phyloP scores from a whole-genome alignment of 2,113 vertebrate genomes.

The Indri indri region DNA sequence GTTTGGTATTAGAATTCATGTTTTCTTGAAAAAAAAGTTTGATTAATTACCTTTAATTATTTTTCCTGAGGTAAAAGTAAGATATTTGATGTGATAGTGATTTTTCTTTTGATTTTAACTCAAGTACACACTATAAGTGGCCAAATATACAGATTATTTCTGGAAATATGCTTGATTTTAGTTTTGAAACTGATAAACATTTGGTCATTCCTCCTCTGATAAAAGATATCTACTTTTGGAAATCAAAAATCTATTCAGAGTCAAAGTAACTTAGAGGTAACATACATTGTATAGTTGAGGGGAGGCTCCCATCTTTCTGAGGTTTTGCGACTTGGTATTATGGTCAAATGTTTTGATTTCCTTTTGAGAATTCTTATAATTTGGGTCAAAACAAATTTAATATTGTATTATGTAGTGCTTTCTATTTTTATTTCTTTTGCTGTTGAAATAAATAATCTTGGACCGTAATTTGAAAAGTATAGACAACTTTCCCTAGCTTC shows the following conservation, averaged over 20 bases:
- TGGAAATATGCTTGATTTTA: background rate
- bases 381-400: background rate
- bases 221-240: background rate
- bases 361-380: background rate
- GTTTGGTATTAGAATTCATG: background rate
- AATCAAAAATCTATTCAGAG: background rate
- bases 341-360: background rate
- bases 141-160: background rate
- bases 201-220: background rate
- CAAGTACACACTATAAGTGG: background rate
- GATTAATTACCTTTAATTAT: background rate
- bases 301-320: background rate
- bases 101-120: background rate
- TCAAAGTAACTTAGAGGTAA: background rate
- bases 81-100: background rate
- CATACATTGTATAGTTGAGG: accelerated
- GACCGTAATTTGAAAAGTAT: background rate
- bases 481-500: background rate
- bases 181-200: background rate
- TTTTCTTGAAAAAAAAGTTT: background rate
- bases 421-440: background rate
- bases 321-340: background rate
- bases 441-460: background rate
- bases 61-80: background rate
- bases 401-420: background rate